These are phyloP conservation scores for Achroia grisella DNA, from an alignment of 1,140 invertebrate genomes.

Conservation along the genomic window DNA sequence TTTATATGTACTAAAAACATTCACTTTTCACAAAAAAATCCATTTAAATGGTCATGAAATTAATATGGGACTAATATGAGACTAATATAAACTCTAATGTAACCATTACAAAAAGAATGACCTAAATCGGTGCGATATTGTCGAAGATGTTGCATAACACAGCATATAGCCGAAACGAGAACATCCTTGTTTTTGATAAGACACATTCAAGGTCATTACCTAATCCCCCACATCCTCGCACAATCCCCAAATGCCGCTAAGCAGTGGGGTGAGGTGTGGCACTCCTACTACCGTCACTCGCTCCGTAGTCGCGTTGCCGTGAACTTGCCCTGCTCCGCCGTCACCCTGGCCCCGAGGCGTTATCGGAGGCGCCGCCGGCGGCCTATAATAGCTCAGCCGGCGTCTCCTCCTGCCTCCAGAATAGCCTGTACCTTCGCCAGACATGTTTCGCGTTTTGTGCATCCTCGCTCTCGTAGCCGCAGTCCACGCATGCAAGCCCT, in stretches of 20 bases:
- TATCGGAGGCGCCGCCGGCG: conserved; percentile 65
- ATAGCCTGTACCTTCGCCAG: conserved; percentile 48
- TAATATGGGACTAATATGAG: too few species aligned
- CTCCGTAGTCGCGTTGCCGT: conserved; percentile 58
- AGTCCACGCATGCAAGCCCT: conserved; percentile 53
- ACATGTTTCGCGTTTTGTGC: conserved; percentile 57
- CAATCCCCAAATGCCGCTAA: conserved; percentile 9
- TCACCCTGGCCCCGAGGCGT: conserved; percentile 64
- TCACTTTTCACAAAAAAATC: too few species aligned
- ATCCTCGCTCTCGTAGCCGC: conserved; percentile 44
- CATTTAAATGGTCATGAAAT: too few species aligned
- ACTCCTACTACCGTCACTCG: conserved; percentile 33
- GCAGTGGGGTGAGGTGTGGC: conserved; percentile 41
- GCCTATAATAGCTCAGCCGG: conserved; percentile 69
- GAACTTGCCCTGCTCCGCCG: conserved; percentile 59
- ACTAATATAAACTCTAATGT: too few species aligned
- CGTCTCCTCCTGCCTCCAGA: conserved; percentile 61
- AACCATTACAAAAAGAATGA: too few species aligned
- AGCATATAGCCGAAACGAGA: too few species aligned
- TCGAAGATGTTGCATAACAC: too few species aligned
- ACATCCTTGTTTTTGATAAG: too few species aligned
- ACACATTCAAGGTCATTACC: conserved; percentile 48
- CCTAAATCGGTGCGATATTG: too few species aligned
- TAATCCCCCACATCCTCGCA: conserved; percentile 37
- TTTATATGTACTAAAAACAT: too few species aligned